These are phyloP conservation scores for Anagrus nilaparvatae DNA, from an alignment of 1,140 invertebrate species.

Conservation along the genomic window DNA sequence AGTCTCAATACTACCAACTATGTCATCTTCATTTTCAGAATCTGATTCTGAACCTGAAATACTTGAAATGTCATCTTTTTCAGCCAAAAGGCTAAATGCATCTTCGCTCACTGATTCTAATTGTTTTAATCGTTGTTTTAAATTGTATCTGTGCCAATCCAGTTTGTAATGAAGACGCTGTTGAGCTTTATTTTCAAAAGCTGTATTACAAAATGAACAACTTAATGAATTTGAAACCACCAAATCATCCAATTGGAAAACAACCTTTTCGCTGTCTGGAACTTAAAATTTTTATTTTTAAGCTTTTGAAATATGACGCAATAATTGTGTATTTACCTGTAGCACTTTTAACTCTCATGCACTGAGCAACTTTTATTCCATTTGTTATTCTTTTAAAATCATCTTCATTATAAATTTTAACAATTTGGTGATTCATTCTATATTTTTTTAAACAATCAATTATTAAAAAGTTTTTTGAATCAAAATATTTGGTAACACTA, in stretches of 20 bases:
- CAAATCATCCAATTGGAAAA: conserved; percentile 32
- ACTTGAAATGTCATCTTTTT: conserved; percentile 60
- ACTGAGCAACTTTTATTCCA: conserved; percentile 49
- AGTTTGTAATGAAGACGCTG: conserved; percentile 55
- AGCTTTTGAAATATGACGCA: conserved; percentile 18
- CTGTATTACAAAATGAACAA: conserved; percentile 46
- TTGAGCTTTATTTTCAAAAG: conserved; percentile 39
- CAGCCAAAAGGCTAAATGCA: conserved; percentile 39
- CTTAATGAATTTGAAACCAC: conserved; percentile 41
- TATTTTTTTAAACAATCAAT: neutral
- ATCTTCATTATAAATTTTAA: conserved; percentile 45
- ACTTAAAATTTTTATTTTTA: conserved; percentile 17
- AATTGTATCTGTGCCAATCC: conserved; percentile 64
- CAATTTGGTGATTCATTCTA: conserved; percentile 34
- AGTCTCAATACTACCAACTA: conserved; percentile 41
- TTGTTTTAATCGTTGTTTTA: conserved; percentile 53
- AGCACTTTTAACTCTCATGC: conserved; percentile 47
- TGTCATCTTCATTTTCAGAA: conserved; percentile 43
- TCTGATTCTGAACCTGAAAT: conserved; percentile 65
- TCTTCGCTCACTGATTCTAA: conserved; percentile 48
- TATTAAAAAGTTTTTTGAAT: no score
- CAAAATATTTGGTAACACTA: no score
- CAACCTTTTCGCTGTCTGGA: conserved; percentile 25
- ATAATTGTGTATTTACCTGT: conserved; percentile 23
- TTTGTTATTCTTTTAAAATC: conserved; percentile 44